Evolutionary conservation across 2,888 invertebrate species (phyloP), one percentile per base, ranked within the genome.

Genomic region (Cephus pygmeus): DNA sequence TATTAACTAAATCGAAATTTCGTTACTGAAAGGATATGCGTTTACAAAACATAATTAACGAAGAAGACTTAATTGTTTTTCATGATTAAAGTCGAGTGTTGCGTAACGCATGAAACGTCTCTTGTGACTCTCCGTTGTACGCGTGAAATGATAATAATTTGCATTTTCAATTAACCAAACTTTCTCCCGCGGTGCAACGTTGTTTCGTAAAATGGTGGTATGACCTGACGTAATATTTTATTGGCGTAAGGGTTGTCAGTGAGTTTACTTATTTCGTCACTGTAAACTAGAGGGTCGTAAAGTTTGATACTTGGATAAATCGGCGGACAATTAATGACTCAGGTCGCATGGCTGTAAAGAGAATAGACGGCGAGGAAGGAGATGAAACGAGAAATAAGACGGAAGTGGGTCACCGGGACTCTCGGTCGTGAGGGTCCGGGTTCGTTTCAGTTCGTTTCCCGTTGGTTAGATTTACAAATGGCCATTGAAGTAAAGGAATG

Each of bases 371-470:
- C 80, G 83, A 84, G 73, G 76, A 80, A 77, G 69, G 80, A 83
- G 83, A 84, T 82, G 83, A 84, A 81, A 81, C 85, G 83, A 40
- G 34, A 40, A 40, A 56, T n/a, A 36, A 84, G 85, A 78, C 83
- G 81, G 85, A 88, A 87, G 87, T 88, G 79, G 87, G 88, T 87
- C 87, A 88, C 80, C 86, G 84, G 87, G 88, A 86, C 84, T 87
- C 78, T 85, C 86, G 87, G 87, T 88, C 87, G 86, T 78, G 34
- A 84, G 85, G 82, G 85, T 88, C 87, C 88, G 88, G 88, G 87
- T 88, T 88, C 86, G 77, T 81, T 83, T 85, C 82, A 15, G 40
- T 40, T 40, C 40, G 40, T 9, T 56, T 56, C 40, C 23, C 40
- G 40, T 15, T 56, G 40, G 40, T 56, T 56, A 56, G 6, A 56